Evolutionary conservation across 2,797 vertebrate genomes (phyloP), one percentile per base, ranked within the genome.

Genomic region (Coregonus ussuriensis): DNA sequence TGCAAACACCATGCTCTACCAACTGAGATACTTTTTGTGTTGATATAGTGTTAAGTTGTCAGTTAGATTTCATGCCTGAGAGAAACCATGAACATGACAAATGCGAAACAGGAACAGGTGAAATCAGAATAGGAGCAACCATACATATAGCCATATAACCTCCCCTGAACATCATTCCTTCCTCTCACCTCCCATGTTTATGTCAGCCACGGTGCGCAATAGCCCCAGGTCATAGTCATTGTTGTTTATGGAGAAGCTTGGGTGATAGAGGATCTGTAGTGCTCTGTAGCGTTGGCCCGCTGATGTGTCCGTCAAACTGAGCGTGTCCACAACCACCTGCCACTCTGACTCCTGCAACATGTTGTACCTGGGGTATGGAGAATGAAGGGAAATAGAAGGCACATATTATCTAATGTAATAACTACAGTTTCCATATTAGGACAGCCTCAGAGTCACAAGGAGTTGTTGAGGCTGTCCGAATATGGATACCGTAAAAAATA

Each of bases 191-290:
- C 4, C 79, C 85, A 92, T 85, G 72, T 89, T 80, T 0, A 95
- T 93, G 62, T 88, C 86, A 0, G 84, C 85, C 76, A 91, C 35
- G 53, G 94, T 95, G 74, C 81, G 93, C 81, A 96, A 81, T 29
- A 96, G 89, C 11, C 93, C 93, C 63, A 96, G 82, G 41, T 96
- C 95, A 11, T 93, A 95, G 91, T 96, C 95, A 4, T 93, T 93
- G 85, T 80, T 91, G 35, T 70, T 6, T 0, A 2, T 78, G 74
- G 86, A 91, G 84, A 86, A 95, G 9, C 4, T 33, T 0, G 93
- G 93, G 75, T 96, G 94, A 70, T 84, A 77, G 35, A 91, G 41
- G 62, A 96, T 81, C 87, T 87, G 81, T 52, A 88, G 82, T 0
- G 86, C 89, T 66, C 89, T 82, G 86, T 95, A 90, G 9, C 87